phyloP scores from a whole-genome alignment of 2,113 vertebrate genomes.

The Buteo buteo region DNA sequence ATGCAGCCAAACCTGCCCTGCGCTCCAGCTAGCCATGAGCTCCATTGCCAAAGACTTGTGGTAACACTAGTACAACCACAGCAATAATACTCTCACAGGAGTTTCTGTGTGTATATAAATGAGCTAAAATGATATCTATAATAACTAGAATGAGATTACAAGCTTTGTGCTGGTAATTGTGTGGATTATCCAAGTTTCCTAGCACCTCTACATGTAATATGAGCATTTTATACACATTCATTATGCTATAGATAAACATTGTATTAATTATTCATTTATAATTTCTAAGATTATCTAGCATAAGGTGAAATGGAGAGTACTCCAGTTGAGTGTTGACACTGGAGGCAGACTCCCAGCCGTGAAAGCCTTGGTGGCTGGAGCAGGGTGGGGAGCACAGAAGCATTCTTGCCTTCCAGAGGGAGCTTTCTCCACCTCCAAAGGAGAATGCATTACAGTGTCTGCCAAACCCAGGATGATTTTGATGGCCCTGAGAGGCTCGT shows the following conservation, averaged over 20 bases:
- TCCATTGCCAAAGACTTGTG: not conserved
- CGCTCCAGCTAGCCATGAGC: accelerated
- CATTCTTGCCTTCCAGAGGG: not conserved
- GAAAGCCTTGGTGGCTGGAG: not conserved
- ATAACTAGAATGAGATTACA: not conserved
- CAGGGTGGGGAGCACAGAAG: not conserved
- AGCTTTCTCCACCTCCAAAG: not conserved
- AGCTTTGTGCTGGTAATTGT: not conserved
- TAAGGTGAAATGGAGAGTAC: not conserved
- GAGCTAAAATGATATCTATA: accelerated
- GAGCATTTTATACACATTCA: not conserved
- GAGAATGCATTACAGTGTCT: accelerated
- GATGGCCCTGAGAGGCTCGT: not conserved
- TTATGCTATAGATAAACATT: not conserved
- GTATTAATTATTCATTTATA: not conserved
- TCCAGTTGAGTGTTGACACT: not conserved
- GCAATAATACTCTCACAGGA: not conserved
- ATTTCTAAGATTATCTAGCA: not conserved
- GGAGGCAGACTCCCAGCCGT: not conserved
- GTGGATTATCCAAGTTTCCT: not conserved
- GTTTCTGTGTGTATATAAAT: not conserved
- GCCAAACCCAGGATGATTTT: not conserved
- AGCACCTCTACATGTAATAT: not conserved
- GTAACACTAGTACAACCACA: not conserved
- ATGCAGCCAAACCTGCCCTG: not conserved